Base-by-base conservation (phyloP, 2,797 vertebrate genomes). In the Phaenicophaeus curvirostris region DNA sequence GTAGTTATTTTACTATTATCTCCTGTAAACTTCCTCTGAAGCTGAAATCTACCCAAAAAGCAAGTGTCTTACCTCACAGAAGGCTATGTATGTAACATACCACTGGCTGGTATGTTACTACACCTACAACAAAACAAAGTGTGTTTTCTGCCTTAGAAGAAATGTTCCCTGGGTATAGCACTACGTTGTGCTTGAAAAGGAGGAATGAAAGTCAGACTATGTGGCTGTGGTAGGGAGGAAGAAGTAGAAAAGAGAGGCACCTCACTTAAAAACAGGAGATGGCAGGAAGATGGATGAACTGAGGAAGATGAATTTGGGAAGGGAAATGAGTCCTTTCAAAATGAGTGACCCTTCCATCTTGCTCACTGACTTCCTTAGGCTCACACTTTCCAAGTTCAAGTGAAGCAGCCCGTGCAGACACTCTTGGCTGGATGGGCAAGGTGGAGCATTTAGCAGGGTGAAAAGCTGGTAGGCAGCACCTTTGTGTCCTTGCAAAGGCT, bases 291-390 rank as follows among this genome's bases (percentile, higher is more conserved):
- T 83, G 51, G 61, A 94, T 86, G 89, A 80, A 93, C 63, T 79
- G 72, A 78, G 62, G 77, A 95, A 93, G 81, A 93, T 89, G 72
- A 85, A 89, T 95, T 93, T 95, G 57, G 51, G 77, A 92, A 93
- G 88, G 89, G 86, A 96, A 95, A 95, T 92, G 55, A 94, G 80
- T 67, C 94, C 53, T 96, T 97, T 97, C 93, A 95, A 96, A 90
- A 87, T 93, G 89, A 96, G 69, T 90, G 74, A 83, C 95, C 46
- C 88, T 97, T 96, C 97, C 71, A 90, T 97, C 93, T 94, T 91
- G 73, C 61, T 95, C 91, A 86, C 73, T 92, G 93, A 94, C 77
- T 95, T 95, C 84, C 65, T 90, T 63, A 92, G 58, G 68, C 69
- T 89, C 23, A 13, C 0, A 8, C 67, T 94, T 88, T 54, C 77